A percentile compares a stretch with the other conserved stretches of the same genome.
These are phyloP conservation scores for Elephantulus edwardii DNA, from an alignment of 2,113 vertebrate species.

Conservation along the genomic window DNA sequence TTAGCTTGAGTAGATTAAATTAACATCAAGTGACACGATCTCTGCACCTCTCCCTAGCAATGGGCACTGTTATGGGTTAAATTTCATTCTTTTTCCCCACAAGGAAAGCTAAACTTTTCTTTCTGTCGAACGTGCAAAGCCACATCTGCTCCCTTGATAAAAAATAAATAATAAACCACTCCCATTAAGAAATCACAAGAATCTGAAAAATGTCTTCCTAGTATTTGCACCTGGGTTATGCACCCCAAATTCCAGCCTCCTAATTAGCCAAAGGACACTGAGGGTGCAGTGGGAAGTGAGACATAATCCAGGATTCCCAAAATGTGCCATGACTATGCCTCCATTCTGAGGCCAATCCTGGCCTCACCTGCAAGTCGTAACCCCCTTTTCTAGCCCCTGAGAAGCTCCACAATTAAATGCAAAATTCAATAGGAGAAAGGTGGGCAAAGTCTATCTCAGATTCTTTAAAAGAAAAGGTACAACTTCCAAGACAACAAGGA, in stretches of 20 bases:
- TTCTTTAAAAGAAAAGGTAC: constrained; percentile 58
- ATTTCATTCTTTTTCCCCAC: constrained; percentile 59
- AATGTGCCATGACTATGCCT: constrained; percentile 68
- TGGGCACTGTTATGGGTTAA: constrained; percentile 67
- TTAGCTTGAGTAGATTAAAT: constrained; percentile 76
- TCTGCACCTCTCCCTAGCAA: constrained; percentile 60
- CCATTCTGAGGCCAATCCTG: constrained; percentile 46
- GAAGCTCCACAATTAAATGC: constrained; percentile 68
- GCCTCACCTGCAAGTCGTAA: constrained; percentile 52
- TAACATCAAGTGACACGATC: constrained; percentile 56
- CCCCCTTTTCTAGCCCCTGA: constrained; percentile 52
- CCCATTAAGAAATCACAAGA: constrained; percentile 71
- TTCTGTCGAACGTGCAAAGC: constrained; percentile 42
- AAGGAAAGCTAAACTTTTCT: constrained; percentile 72
- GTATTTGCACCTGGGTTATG: constrained; percentile 66
- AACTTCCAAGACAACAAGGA: constrained; percentile 65
- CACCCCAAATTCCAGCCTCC: constrained; percentile 58
- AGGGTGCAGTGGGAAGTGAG: constrained; percentile 11
- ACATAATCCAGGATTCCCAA: constrained; percentile 67
- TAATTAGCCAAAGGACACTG: constrained; percentile 20
- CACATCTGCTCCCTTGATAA: constrained; percentile 69
- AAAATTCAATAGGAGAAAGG: constrained; percentile 60
- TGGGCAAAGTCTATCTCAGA: constrained; percentile 59
- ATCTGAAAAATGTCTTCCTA: constrained; percentile 59
- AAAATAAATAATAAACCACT: too few relatives aligned